These are phyloP conservation scores for Xylocampa areola DNA, from an alignment of 2,888 invertebrate genomes.

Conservation along the genomic window DNA sequence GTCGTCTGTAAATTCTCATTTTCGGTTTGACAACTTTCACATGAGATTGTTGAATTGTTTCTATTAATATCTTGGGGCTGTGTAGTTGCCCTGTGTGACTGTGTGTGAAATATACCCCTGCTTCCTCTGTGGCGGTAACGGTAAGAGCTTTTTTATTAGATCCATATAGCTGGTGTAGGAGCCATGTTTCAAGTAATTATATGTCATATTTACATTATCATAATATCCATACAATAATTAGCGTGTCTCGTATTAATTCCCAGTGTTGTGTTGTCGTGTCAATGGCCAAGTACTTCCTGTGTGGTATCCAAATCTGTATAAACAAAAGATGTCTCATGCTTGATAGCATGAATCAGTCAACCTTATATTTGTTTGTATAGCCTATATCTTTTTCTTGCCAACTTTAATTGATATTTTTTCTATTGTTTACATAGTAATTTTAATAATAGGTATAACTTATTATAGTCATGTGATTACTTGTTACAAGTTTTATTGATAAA, in stretches of 20 bases:
- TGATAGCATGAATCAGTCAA: constrained; percentile 43
- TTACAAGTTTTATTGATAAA: constrained; percentile 32
- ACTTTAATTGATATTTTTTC: constrained; percentile 16
- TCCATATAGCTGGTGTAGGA: constrained; percentile 34
- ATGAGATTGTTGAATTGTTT: constrained; percentile 79
- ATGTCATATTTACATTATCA: constrained; percentile 61
- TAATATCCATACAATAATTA: constrained; percentile 47
- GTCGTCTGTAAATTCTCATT: constrained; percentile 78
- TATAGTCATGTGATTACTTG: constrained; percentile 5
- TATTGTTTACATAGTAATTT: constrained; percentile 45
- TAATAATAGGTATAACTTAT: constrained; percentile 23
- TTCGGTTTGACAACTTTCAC: constrained; percentile 88
- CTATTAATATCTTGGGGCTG: constrained; percentile 81
- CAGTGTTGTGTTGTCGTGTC: constrained; percentile 44
- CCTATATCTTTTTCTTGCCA: constrained; percentile 13
- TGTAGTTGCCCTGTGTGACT: constrained; percentile 71
- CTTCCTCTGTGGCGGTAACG: constrained; percentile 42
- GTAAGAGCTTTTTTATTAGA: constrained; percentile 55
- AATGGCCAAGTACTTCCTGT: constrained; percentile 54
- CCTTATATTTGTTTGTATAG: constrained; percentile 21
- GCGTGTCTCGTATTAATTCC: constrained; percentile 28
- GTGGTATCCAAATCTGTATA: constrained; percentile 60
- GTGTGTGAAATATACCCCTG: constrained; percentile 53
- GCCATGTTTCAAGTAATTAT: constrained; percentile 58
- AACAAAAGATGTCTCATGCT: constrained; percentile 64